A percentile compares a stretch with the other conserved stretches of the same genome.
Evolutionary conservation across 2,888 invertebrate species (phyloP).

Genomic region (Seladonia tumulorum): DNA sequence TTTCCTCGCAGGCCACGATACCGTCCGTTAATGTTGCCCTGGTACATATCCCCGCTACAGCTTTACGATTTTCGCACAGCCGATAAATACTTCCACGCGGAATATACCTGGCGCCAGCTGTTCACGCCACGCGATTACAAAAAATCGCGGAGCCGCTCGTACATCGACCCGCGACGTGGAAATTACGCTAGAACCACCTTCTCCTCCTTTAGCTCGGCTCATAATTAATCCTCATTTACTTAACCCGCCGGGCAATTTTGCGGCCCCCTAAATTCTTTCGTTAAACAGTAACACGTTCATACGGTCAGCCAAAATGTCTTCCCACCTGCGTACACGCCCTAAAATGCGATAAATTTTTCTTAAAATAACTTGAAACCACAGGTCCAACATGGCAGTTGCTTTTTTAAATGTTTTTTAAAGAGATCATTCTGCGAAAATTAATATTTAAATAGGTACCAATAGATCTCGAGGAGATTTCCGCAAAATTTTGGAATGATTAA

Average conservation of each 20-base stretch:
- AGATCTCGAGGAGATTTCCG: not conserved
- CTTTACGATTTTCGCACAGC: conserved; percentile 57
- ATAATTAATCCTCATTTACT: conserved; percentile 11
- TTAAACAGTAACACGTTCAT: not conserved
- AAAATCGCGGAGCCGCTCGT: conserved; percentile 57
- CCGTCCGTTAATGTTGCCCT: conserved; percentile 19
- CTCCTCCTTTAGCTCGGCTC: not conserved
- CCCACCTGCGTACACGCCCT: not conserved
- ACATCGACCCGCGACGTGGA: conserved; percentile 44
- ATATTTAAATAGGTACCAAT: no score
- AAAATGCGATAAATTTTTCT: no score
- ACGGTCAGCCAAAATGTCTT: not conserved
- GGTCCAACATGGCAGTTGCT: no score
- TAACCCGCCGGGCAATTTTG: not conserved
- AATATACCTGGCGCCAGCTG: conserved; percentile 61
- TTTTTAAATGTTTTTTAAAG: not conserved
- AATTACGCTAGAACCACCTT: conserved; percentile 40
- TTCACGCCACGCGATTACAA: conserved; percentile 49
- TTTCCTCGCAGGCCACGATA: conserved; percentile 39
- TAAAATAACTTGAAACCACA: not conserved
- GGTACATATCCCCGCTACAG: conserved; percentile 8
- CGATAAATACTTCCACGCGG: conserved; percentile 58
- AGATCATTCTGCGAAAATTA: not conserved
- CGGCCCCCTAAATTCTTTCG: not conserved
- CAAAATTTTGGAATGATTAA: no score